Conservation (phyloP, 2,113 vertebrate species). For the Psilopogon haemacephalus region DNA sequence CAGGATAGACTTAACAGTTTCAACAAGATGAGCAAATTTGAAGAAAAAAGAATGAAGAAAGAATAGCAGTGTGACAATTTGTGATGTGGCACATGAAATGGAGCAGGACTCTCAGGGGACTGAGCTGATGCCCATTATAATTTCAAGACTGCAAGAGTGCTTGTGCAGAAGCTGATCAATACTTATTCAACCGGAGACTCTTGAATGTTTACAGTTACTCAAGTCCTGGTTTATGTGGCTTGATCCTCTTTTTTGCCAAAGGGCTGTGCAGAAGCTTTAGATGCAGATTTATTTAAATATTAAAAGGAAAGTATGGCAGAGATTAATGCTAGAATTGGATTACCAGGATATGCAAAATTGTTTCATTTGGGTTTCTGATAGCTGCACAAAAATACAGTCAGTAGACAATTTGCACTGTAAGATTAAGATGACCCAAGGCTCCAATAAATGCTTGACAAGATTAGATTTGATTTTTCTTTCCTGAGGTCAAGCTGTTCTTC, state of each 20-base stretch:
- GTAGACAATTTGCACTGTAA: neutral
- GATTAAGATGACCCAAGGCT: constrained; percentile 8
- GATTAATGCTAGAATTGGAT: neutral
- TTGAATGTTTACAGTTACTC: neutral
- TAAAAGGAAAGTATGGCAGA: neutral
- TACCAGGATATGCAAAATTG: neutral
- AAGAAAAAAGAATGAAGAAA: neutral
- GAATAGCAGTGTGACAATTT: neutral
- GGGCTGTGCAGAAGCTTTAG: neutral
- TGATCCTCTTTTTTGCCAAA: neutral
- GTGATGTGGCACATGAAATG: neutral
- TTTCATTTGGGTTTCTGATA: neutral
- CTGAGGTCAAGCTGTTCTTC: neutral
- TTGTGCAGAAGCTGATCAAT: neutral
- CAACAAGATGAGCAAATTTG: neutral
- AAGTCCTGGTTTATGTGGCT: neutral
- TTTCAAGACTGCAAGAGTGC: neutral
- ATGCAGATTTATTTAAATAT: neutral
- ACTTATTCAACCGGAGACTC: neutral
- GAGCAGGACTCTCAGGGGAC: neutral
- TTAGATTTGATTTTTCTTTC: constrained; percentile 2
- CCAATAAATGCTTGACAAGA: neutral
- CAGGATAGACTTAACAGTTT: neutral
- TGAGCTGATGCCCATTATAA: accelerated
- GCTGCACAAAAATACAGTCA: neutral